phyloP scores from a whole-genome alignment of 2,888 invertebrate species.

The Andricus curvator region DNA sequence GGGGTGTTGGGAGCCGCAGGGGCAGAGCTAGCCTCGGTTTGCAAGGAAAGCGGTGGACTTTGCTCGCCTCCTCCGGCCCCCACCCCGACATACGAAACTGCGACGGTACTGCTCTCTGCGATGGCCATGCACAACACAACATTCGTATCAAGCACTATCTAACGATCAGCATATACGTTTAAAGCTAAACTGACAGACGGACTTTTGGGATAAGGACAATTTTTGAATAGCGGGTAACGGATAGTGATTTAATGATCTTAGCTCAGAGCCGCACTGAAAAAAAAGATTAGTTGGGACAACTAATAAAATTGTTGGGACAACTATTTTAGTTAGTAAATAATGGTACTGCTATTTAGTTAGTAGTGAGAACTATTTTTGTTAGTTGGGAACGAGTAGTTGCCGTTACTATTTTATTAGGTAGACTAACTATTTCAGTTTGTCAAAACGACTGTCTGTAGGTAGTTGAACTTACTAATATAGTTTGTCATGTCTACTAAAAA shows the following conservation, averaged over 20 bases:
- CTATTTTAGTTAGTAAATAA: too few relatives aligned
- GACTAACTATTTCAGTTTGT: too few relatives aligned
- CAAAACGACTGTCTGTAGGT: too few relatives aligned
- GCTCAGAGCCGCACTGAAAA: too few relatives aligned
- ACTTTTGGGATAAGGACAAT: conserved; percentile 36
- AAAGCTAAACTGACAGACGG: conserved; percentile 65
- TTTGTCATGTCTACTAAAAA: too few relatives aligned
- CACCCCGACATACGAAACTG: conserved; percentile 76
- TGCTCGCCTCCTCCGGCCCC: conserved; percentile 76
- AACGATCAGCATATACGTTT: conserved; percentile 69
- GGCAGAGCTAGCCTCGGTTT: conserved; percentile 76
- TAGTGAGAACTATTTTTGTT: too few relatives aligned
- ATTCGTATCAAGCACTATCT: conserved; percentile 76
- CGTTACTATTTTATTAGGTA: too few relatives aligned
- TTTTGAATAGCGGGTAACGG: conserved; percentile 6
- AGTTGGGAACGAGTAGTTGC: too few relatives aligned
- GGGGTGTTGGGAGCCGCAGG: conserved; percentile 75
- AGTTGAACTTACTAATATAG: too few relatives aligned
- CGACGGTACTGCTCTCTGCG: conserved; percentile 76
- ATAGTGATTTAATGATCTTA: background rate
- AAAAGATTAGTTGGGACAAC: too few relatives aligned
- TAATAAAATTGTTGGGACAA: too few relatives aligned
- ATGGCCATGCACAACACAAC: conserved; percentile 76
- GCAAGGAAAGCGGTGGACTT: conserved; percentile 75
- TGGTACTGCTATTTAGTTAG: too few relatives aligned